Evolutionary conservation across 2,797 vertebrate genomes (phyloP).

Genomic region (Rhynchonycteris naso): DNA sequence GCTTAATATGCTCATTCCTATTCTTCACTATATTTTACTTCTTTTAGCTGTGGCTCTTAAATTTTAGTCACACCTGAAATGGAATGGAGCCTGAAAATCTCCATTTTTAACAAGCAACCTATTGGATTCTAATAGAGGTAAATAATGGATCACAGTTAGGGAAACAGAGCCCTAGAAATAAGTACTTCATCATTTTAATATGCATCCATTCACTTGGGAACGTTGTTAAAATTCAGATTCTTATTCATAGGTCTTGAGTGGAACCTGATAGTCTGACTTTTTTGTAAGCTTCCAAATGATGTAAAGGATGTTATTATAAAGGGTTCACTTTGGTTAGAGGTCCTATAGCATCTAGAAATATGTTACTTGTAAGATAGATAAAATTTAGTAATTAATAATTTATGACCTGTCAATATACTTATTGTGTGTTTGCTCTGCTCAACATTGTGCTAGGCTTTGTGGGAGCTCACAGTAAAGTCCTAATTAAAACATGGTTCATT

Average conservation of each 20-base stretch:
- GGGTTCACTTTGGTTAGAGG: not conserved
- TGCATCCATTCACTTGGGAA: not conserved
- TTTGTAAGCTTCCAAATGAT: not conserved
- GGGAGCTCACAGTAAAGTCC: not conserved
- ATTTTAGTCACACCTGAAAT: not conserved
- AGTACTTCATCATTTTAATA: not conserved
- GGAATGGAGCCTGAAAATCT: not conserved
- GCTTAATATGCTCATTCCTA: not conserved
- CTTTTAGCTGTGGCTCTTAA: not conserved
- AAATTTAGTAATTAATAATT: constrained; percentile 12
- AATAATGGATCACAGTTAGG: not conserved
- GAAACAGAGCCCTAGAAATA: not conserved
- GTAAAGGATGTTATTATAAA: not conserved
- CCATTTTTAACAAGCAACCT: not conserved
- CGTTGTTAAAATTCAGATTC: not conserved
- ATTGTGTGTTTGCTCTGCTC: not conserved
- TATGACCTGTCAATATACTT: not conserved
- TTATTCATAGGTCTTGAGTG: not conserved
- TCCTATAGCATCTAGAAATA: not conserved
- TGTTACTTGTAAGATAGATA: not conserved
- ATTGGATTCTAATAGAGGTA: not conserved
- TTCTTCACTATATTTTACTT: constrained; percentile 4
- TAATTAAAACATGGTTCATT: constrained; percentile 35
- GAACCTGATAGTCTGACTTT: not conserved
- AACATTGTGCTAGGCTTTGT: not conserved